These are phyloP conservation scores for Ditylenchus dipsaci DNA, from an alignment of 1,140 invertebrate genomes.

Conservation along the genomic window DNA sequence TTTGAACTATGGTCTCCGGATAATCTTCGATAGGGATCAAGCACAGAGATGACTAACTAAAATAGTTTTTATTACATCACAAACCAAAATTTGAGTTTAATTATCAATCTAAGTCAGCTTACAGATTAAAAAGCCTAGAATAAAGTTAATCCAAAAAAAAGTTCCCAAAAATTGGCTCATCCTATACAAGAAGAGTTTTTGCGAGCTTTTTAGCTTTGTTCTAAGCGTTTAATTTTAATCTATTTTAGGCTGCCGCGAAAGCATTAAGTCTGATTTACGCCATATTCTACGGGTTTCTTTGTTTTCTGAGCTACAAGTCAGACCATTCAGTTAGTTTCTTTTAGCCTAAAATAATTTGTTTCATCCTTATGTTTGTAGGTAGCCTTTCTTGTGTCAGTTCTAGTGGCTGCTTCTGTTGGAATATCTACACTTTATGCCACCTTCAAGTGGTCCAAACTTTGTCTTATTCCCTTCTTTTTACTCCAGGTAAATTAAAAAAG, in stretches of 20 bases:
- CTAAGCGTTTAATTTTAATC: too few relatives aligned
- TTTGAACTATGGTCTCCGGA: too few relatives aligned
- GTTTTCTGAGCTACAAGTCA: constrained; percentile 26
- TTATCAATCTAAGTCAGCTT: too few relatives aligned
- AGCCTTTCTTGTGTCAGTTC: constrained; percentile 32
- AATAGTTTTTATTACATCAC: too few relatives aligned
- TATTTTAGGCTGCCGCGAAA: constrained; percentile 36
- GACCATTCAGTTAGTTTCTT: constrained; percentile 23
- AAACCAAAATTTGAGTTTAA: too few relatives aligned
- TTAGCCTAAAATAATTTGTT: not conserved
- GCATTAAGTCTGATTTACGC: constrained; percentile 25
- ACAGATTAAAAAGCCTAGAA: too few relatives aligned
- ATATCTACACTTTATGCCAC: constrained; percentile 36
- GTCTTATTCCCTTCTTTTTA: constrained; percentile 43
- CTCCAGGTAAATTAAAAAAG: constrained; percentile 35
- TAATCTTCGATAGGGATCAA: too few relatives aligned
- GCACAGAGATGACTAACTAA: too few relatives aligned
- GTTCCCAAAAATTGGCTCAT: too few relatives aligned
- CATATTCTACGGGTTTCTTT: constrained; percentile 6
- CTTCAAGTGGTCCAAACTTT: constrained; percentile 42
- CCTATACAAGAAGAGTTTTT: too few relatives aligned
- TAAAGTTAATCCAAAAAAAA: too few relatives aligned
- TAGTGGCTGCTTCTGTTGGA: constrained; percentile 35
- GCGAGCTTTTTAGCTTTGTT: too few relatives aligned
- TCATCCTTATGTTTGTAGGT: constrained; percentile 3